A percentile compares a stretch with the other conserved stretches of the same genome.
These are phyloP conservation scores for Octopus sinensis DNA, from an alignment of 1,140 invertebrate species.

Conservation along the genomic window DNA sequence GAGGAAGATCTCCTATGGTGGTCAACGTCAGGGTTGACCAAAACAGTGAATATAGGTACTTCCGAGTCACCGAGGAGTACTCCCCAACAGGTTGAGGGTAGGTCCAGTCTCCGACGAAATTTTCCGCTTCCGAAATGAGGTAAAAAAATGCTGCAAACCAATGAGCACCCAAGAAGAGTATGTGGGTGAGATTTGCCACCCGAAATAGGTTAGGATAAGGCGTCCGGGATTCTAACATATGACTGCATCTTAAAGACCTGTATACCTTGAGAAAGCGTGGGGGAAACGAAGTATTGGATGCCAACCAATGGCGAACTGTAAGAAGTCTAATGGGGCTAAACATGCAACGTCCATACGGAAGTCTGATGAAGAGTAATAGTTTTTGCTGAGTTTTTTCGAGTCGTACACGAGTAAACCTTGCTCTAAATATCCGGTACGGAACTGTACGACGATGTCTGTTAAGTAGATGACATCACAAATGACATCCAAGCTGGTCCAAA, in stretches of 20 bases:
- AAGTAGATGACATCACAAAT: conserved; percentile 84
- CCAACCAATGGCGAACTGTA: conserved; percentile 64
- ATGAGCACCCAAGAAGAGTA: conserved; percentile 87
- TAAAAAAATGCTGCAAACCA: conserved; percentile 98
- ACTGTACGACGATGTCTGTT: conserved; percentile 82
- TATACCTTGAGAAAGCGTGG: conserved; percentile 72
- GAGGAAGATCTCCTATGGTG: conserved; percentile 86
- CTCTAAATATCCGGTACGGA: conserved; percentile 91
- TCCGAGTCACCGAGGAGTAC: conserved; percentile 81
- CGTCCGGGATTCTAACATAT: conserved; percentile 91
- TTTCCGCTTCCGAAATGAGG: conserved; percentile 85
- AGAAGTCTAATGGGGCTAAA: conserved; percentile 80
- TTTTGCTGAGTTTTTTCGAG: conserved; percentile 80
- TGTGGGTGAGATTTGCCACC: conserved; percentile 92
- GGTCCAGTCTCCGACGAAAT: conserved; percentile 86
- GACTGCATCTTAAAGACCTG: conserved; percentile 86
- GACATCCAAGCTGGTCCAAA: conserved; percentile 79
- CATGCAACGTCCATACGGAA: conserved; percentile 83
- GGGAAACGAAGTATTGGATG: conserved; percentile 57
- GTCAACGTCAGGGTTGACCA: conserved; percentile 96
- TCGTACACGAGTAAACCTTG: conserved; percentile 93
- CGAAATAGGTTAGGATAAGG: conserved; percentile 94
- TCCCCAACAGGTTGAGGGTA: conserved; percentile 73
- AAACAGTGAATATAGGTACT: conserved; percentile 90
- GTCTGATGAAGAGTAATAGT: conserved; percentile 80